Evolutionary conservation across 1,140 invertebrate genomes (phyloP).

Genomic region (Drusus annulatus): DNA sequence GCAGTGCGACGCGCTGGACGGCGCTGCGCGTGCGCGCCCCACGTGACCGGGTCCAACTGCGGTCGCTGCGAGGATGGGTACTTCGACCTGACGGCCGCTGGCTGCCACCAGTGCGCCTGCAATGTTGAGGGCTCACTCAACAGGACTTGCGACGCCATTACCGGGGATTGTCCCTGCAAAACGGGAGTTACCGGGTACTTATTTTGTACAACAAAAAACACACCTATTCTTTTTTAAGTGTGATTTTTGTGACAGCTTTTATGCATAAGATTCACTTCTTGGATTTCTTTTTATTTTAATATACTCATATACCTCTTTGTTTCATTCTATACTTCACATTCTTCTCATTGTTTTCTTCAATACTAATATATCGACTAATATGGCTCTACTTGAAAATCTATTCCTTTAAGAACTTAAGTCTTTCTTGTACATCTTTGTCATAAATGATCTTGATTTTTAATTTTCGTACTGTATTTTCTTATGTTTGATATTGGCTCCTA

Average conservation of each 20-base stretch:
- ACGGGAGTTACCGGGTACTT: conserved; percentile 84
- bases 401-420: too few relatives aligned
- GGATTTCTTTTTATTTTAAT: neutral
- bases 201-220: too few relatives aligned
- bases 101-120: conserved; percentile 90
- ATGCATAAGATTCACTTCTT: neutral
- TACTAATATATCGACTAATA: too few relatives aligned
- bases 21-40: conserved; percentile 88
- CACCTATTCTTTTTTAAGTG: neutral
- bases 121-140: conserved; percentile 89
- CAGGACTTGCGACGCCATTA: conserved; percentile 83
- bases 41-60: conserved; percentile 91
- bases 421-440: too few relatives aligned
- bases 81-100: conserved; percentile 86
- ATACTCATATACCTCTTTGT: too few relatives aligned
- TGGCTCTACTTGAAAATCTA: too few relatives aligned
- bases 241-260: neutral
- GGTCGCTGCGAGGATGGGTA: conserved; percentile 90
- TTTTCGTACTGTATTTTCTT: too few relatives aligned
- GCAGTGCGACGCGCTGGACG: conserved; percentile 82
- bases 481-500: too few relatives aligned
- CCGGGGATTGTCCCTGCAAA: conserved; percentile 91
- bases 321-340: too few relatives aligned
- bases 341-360: too few relatives aligned
- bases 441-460: too few relatives aligned